Percentiles rank a stretch among this genome's conserved stretches.
phyloP scores from a whole-genome alignment of 2,113 vertebrate species.

The Silurus asotus region DNA sequence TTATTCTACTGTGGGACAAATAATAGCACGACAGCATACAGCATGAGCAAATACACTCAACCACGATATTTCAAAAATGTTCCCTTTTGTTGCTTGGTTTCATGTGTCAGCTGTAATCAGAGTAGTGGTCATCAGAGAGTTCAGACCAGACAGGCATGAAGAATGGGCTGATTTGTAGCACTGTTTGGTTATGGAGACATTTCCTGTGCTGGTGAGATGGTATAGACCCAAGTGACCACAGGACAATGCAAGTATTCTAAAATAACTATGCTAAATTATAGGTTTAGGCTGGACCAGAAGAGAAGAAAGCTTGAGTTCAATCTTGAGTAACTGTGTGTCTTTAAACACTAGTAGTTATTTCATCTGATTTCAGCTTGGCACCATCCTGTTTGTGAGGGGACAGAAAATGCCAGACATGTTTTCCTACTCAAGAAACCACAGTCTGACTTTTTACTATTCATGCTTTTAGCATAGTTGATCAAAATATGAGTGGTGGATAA shows the following conservation, averaged over 20 bases:
- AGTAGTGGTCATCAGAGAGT: conserved; percentile 56
- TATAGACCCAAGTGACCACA: conserved; percentile 68
- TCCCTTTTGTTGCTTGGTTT: conserved; percentile 58
- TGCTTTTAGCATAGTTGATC: conserved; percentile 20
- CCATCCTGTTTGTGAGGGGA: conserved; percentile 59
- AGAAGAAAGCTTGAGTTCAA: conserved; percentile 49
- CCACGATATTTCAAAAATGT: conserved; percentile 51
- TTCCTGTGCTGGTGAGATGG: conserved; percentile 62
- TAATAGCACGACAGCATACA: conserved; percentile 49
- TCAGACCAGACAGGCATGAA: conserved; percentile 58
- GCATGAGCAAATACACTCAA: conserved; percentile 33
- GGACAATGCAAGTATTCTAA: conserved; percentile 62
- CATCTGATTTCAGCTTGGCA: conserved; percentile 65
- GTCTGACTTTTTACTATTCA: conserved; percentile 38
- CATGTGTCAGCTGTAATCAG: conserved; percentile 45
- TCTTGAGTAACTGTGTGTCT: conserved; percentile 49
- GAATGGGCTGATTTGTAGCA: conserved; percentile 59
- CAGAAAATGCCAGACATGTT: conserved; percentile 53
- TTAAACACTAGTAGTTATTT: conserved; percentile 61
- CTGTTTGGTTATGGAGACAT: conserved; percentile 66
- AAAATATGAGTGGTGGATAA: conserved; percentile 57
- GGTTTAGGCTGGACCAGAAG: conserved; percentile 64
- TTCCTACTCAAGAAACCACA: conserved; percentile 47
- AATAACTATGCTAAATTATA: conserved; percentile 74
- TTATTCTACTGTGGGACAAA: conserved; percentile 1